Percentiles rank a stretch among this genome's conserved stretches.
Conservation (phyloP, 1,140 invertebrate genomes). For the Orchesella cincta region DNA sequence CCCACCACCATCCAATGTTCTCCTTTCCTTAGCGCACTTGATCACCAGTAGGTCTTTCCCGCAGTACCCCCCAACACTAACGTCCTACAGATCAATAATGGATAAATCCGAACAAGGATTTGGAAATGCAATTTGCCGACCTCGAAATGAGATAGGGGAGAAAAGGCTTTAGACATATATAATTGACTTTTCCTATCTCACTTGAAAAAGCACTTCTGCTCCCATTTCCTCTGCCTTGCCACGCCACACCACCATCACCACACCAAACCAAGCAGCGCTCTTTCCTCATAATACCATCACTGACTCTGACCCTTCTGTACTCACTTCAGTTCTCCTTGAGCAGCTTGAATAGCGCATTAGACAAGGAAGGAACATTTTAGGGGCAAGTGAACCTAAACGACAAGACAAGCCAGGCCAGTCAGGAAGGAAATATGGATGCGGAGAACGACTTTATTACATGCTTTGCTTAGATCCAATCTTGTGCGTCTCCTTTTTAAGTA, state of each 20-base stretch:
- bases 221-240: background rate
- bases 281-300: conserved; percentile 14
- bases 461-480: no score
- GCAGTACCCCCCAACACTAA: no score
- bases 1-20: no score
- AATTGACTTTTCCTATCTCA: conserved; percentile 18
- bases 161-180: conserved; percentile 5
- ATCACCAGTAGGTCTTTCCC: no score
- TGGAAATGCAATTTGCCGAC: conserved; percentile 17
- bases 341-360: background rate
- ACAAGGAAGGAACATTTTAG: background rate
- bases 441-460: no score
- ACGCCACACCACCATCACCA: background rate
- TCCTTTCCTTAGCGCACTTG: no score
- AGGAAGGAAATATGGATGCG: background rate
- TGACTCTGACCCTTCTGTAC: background rate
- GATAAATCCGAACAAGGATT: conserved; percentile 20
- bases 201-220: background rate
- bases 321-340: background rate
- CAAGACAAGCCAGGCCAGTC: background rate
- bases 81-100: conserved; percentile 16
- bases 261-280: background rate
- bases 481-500: no score
- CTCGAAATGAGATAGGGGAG: conserved; percentile 1
- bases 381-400: background rate